phyloP scores from a whole-genome alignment of 2,888 invertebrate genomes.

The Drosophila picticornis region DNA sequence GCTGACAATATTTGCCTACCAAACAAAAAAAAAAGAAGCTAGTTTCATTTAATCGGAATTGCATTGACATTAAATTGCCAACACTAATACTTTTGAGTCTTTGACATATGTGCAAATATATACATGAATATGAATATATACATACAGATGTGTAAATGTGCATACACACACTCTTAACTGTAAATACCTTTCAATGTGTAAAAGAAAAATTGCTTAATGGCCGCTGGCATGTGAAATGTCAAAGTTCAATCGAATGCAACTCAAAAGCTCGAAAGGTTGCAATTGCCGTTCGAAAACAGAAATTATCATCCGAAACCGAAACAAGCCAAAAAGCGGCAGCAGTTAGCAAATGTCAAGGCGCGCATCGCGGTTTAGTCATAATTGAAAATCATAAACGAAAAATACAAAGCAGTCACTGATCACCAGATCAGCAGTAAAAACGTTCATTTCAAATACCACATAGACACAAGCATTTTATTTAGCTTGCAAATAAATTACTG shows the following conservation, averaged over 20 bases:
- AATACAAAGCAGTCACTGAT: constrained; percentile 17
- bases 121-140: background rate
- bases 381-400: constrained; percentile 25
- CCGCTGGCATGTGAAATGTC: constrained; percentile 17
- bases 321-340: constrained; percentile 14
- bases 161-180: background rate
- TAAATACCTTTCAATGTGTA: constrained; percentile 35
- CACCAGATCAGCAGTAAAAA: constrained; percentile 30
- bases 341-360: constrained; percentile 54
- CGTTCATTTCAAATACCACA: constrained; percentile 28
- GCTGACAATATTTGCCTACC: background rate
- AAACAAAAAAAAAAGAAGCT: background rate
- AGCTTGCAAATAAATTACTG: constrained; percentile 29
- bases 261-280: constrained; percentile 14
- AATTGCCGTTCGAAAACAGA: constrained; percentile 50
- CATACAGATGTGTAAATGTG: background rate
- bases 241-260: constrained; percentile 51
- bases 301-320: constrained; percentile 41
- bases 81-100: background rate
- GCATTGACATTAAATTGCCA: background rate
- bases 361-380: constrained; percentile 6
- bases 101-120: background rate
- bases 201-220: constrained; percentile 23
- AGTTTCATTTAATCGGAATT: background rate
- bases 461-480: constrained; percentile 19